Evolutionary conservation across 2,888 invertebrate species (phyloP), one percentile per base, ranked within the genome.

Genomic region (Uloborus plumipes): DNA sequence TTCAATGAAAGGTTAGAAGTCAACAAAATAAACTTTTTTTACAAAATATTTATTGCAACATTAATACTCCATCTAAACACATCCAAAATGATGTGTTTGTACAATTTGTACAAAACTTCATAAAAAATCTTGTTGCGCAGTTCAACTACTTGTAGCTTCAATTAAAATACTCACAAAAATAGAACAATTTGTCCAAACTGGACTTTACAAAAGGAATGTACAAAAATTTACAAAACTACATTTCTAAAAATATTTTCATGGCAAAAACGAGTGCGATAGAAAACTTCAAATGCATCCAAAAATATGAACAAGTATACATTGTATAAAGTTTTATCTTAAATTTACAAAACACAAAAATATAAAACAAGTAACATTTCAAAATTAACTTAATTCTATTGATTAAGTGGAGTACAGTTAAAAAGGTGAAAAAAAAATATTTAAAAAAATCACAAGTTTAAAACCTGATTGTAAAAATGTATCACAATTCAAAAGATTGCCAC

Each of bases 41-140:
- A 73, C 53, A 59, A 81, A 81, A 70, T 75, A 66, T 79, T 81
- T 81, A 81, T 81, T 81, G 80, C 80, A 81, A 81, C 80, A 81
- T 71, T 73, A 74, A 81, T 74, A 81, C 74, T 81, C 69, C 65
- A 67, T 81, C 70, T 81, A 74, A 65, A 70, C 64, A 74, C 67
- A 31, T 14, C 64, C 62, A 74, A 73, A 69, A 80, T 39, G 64
- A 77, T 61, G 79, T 67, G 67, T 79, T 80, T 62, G 73, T 73
- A 73, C 73, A 80, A 64, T 73, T 64, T 74, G 69, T 81, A 74
- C 74, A 81, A 65, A 74, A 74, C 16, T 47, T n/a, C 26, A 55
- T 81, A 55, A 58, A 81, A 79, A 70, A 47, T 20, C 51, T 14
- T 50, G 26, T 73, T 49, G 20, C 53, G 26, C 26, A 49, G 73